A percentile compares a stretch with the other conserved stretches of the same genome.
Evolutionary conservation across 2,113 vertebrate species (phyloP).

Genomic region (Otolemur garnettii): DNA sequence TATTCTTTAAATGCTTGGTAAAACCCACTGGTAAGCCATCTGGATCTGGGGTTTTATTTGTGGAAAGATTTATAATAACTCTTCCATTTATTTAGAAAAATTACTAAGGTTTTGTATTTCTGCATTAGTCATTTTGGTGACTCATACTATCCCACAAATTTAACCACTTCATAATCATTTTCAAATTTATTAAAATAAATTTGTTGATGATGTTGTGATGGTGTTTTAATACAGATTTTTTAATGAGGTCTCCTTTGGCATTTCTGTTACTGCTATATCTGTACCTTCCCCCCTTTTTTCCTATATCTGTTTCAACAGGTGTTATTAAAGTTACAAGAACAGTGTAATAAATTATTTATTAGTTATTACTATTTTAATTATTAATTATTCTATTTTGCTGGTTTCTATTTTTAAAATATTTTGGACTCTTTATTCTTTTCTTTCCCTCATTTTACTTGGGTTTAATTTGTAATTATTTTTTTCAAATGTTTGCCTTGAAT

Average conservation of each 20-base stretch:
- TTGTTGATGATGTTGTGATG: not conserved
- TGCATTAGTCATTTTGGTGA: not conserved
- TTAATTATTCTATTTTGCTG: not conserved
- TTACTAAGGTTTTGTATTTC: not conserved
- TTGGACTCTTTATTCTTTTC: not conserved
- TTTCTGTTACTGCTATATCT: not conserved
- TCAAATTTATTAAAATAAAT: not conserved
- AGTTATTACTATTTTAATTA: not conserved
- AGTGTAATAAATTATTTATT: not conserved
- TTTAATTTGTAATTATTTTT: conserved; percentile 1
- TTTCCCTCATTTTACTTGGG: not conserved
- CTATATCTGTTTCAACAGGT: not conserved
- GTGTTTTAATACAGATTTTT: not conserved
- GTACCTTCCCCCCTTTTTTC: not conserved
- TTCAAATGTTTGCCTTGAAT: not conserved
- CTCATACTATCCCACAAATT: not conserved
- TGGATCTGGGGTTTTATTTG: conserved; percentile 8
- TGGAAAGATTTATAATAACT: not conserved
- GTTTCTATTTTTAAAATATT: not conserved
- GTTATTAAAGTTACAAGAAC: not conserved
- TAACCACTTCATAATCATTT: not conserved
- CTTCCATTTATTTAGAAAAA: not conserved
- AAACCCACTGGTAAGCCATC: not conserved
- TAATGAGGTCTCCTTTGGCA: not conserved
- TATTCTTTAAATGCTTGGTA: not conserved